Conservation (phyloP, 2,797 vertebrate species). For the Mormyrus hasselquistii region DNA sequence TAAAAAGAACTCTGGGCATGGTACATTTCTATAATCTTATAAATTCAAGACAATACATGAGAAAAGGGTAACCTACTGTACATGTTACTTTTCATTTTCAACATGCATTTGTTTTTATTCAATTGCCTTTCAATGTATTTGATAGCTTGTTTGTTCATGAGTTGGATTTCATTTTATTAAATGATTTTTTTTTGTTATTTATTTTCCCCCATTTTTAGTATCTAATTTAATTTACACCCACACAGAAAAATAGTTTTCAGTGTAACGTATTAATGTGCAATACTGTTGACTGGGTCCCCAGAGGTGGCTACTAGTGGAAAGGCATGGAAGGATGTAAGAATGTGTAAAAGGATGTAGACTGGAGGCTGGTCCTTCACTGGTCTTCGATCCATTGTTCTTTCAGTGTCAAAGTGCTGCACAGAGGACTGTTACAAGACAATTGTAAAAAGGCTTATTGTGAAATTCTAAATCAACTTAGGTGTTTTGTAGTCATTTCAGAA, state of each 20-base stretch:
- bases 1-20: neutral
- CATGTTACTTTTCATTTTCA: neutral
- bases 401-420: constrained; percentile 22
- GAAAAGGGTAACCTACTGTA: neutral
- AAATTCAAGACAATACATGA: neutral
- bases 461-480: constrained; percentile 22
- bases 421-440: constrained; percentile 14
- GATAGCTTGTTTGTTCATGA: neutral
- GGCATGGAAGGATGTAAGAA: neutral
- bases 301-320: constrained; percentile 25
- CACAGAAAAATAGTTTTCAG: constrained; percentile 3
- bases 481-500: constrained; percentile 28
- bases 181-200: neutral
- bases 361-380: constrained; percentile 31
- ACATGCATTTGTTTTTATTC: neutral
- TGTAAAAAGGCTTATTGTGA: constrained; percentile 22
- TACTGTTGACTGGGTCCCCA: constrained; percentile 31
- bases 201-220: neutral
- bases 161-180: constrained; percentile 12
- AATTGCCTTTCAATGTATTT: neutral
- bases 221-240: neutral
- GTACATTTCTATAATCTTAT: neutral
- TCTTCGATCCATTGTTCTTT: constrained; percentile 15
- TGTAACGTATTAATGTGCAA: constrained; percentile 28
- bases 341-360: constrained; percentile 18